phyloP scores from a whole-genome alignment of 1,140 invertebrate species.

The Euura lappo region DNA sequence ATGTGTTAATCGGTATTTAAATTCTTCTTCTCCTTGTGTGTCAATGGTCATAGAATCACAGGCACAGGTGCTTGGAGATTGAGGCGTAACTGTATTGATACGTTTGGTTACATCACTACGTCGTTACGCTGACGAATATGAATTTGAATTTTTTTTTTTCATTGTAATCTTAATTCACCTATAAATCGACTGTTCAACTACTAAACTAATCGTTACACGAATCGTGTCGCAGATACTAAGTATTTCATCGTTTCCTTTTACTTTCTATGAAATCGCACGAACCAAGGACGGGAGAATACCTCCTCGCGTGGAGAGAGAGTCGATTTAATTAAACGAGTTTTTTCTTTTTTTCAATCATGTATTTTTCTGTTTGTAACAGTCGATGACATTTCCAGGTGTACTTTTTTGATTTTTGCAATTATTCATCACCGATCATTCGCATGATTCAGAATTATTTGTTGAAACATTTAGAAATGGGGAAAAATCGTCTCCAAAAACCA shows the following conservation, averaged over 20 bases:
- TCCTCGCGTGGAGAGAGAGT: neutral
- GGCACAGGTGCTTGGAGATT: too few species aligned
- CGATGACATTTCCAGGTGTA: neutral
- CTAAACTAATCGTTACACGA: neutral
- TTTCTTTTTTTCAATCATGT: neutral
- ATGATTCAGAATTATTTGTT: too few species aligned
- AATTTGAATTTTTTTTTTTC: too few species aligned
- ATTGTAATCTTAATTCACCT: neutral
- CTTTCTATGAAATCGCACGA: neutral
- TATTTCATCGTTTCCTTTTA: conserved; percentile 1
- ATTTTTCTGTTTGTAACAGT: neutral
- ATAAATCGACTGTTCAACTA: neutral
- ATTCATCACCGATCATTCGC: neutral
- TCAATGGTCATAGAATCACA: too few species aligned
- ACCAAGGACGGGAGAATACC: neutral
- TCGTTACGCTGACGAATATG: too few species aligned
- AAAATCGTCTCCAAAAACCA: too few species aligned
- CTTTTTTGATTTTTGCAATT: neutral
- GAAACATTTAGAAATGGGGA: too few species aligned
- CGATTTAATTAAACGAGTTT: conserved; percentile 5
- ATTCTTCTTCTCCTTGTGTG: too few species aligned
- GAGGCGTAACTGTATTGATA: too few species aligned
- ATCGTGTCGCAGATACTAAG: neutral
- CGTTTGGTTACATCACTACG: too few species aligned
- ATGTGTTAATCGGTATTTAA: too few species aligned